Percentiles rank a stretch among this genome's conserved stretches.
These are phyloP conservation scores for Buteo buteo DNA, from an alignment of 2,113 vertebrate species.

Conservation along the genomic window DNA sequence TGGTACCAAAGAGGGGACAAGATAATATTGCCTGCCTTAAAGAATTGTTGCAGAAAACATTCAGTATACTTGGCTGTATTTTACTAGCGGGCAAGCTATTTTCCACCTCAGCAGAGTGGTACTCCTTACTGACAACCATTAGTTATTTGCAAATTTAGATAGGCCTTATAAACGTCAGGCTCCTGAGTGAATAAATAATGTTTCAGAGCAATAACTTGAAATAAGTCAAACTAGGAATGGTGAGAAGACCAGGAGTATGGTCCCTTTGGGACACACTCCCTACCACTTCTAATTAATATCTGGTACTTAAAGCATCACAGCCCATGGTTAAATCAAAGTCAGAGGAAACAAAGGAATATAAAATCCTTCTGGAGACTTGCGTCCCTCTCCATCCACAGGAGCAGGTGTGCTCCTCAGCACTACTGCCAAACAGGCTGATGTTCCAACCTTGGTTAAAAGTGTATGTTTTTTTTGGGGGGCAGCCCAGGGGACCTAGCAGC, in stretches of 20 bases:
- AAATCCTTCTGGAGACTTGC: neutral
- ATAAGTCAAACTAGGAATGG: slow-evolving; percentile 24
- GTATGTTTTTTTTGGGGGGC: accelerated
- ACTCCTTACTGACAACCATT: slow-evolving; percentile 22
- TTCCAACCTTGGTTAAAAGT: neutral
- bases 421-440: neutral
- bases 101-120: slow-evolving; percentile 29
- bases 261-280: slow-evolving; percentile 4
- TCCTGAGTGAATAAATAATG: slow-evolving; percentile 23
- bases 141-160: slow-evolving; percentile 12
- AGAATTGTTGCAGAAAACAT: neutral
- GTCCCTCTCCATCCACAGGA: neutral
- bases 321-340: slow-evolving; percentile 42
- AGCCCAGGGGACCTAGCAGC: neutral
- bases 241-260: neutral
- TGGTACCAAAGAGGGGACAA: neutral
- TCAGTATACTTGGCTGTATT: neutral
- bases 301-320: slow-evolving; percentile 35
- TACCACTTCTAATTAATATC: slow-evolving; percentile 41
- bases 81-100: neutral
- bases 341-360: slow-evolving; percentile 7
- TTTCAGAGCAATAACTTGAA: slow-evolving; percentile 7
- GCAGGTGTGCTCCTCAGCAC: neutral
- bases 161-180: neutral
- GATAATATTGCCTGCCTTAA: neutral